Evolutionary conservation across 1,140 invertebrate genomes (phyloP), one percentile per base, ranked within the genome.

Genomic region (Diabrotica undecimpunctata): DNA sequence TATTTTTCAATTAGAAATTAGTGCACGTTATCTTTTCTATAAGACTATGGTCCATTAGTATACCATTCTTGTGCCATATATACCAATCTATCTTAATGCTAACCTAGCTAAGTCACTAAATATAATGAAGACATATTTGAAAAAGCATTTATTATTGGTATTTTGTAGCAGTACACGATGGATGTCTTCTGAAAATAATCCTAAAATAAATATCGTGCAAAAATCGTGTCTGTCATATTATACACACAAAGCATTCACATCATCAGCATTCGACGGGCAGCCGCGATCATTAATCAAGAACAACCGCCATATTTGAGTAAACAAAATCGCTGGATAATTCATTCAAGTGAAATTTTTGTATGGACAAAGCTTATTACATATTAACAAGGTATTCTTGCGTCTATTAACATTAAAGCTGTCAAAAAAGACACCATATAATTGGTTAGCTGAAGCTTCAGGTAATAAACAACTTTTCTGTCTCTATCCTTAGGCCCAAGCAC

Each of bases 351-450:
- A 56, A 25, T 56, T 61, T 56, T 50, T 14, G 13, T 61, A 60
- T 62, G 66, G 63, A 67, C 69, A 68, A 70, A 74, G 67, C 72
- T 71, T 70, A 76, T 76, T 74, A 76, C 70, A 76, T 74, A 78
- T 77, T 75, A 77, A 78, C 75, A 78, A 75, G 75, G 71, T 73
- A 75, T 73, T 75, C 72, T 75, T 74, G 73, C 74, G 73, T 75
- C 72, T 78, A 75, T 75, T 76, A 76, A 73, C 74, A 75, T 76
- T 77, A 75, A 75, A 78, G 64, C 75, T 77, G 76, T 76, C 76
- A 77, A 73, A 73, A 72, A 72, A 75, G 74, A 78, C 74, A 75
- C 75, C 69, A 72, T 74, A 78, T 77, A 77, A 75, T 76, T 78
- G 74, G 76, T 78, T 78, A 73, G 73, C 70, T 67, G 70, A 71